Percentiles rank a stretch among this genome's conserved stretches.
Conservation (phyloP, 1,140 invertebrate genomes). For the Leptonema lineaticorne region DNA sequence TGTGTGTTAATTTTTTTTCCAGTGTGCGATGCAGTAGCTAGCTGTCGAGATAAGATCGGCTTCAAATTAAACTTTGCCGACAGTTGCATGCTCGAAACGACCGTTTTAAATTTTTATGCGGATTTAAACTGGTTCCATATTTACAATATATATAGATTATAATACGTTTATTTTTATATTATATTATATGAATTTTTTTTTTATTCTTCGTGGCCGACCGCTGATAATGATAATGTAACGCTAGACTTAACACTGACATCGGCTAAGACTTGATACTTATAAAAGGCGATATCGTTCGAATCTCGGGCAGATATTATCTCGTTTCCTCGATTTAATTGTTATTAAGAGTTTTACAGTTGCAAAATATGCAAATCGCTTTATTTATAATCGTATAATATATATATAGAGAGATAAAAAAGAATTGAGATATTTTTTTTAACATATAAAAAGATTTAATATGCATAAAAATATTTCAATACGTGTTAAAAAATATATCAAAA, state of each 20-base stretch:
- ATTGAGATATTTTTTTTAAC: too few species aligned
- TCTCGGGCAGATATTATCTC: not conserved
- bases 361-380: constrained; percentile 3
- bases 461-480: not conserved
- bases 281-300: not conserved
- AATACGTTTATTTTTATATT: too few species aligned
- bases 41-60: constrained; percentile 18
- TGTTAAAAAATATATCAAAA: not conserved
- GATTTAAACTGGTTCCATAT: constrained; percentile 28
- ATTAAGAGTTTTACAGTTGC: constrained; percentile 15
- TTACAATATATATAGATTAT: too few species aligned
- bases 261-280: constrained; percentile 6
- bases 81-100: constrained; percentile 26
- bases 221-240: constrained; percentile 25
- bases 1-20: too few species aligned
- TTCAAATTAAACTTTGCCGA: constrained; percentile 29
- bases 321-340: constrained; percentile 10
- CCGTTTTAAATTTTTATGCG: constrained; percentile 20
- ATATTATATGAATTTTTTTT: constrained; percentile 16
- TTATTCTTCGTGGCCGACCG: not conserved
- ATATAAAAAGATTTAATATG: too few species aligned
- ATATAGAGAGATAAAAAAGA: too few species aligned
- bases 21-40: not conserved
- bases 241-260: constrained; percentile 17
- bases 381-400: too few species aligned